Base-by-base conservation (phyloP, 2,888 invertebrate species). In the Mantis religiosa region DNA sequence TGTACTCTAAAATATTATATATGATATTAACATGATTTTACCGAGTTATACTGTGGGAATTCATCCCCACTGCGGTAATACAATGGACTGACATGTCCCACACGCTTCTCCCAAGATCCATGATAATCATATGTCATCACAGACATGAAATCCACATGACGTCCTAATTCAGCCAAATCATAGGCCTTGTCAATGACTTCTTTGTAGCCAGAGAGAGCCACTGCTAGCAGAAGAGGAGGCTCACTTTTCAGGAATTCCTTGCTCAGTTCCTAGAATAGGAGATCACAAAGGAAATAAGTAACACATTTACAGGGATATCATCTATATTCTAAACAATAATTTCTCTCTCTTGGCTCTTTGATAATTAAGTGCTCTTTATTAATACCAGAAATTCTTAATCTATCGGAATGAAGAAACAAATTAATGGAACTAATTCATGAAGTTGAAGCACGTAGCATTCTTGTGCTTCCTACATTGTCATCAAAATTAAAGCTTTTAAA, bases 71-170 rank as follows among this genome's bases (percentile, higher is more conserved):
- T 93, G 15, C 94, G 93, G 0, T 95, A 95, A 90, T 95, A 95
- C 3, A 98, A 93, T 0, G 98, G 98, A 91, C 97, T 97, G 15
- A 97, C 96, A 92, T 98, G 98, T 0, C 97, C 97, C 0, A 97
- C 97, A 90, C 94, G 94, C 27, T 94, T 93, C 92, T 98, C 98
- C 98, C 98, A 98, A n/a, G 97, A 96, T 0, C 98, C 98, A 91
- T 98, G 98, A 92, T 97, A 98, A 92, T 98, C 98, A 91, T 97
- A 98, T 0, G 96, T 96, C 97, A 98, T 98, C 0, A 97, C 96
- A 8, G 97, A 97, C 92, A 98, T 94, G 92, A 97, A 98, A 91
- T 98, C 97, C 0, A 96, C 95, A 89, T 90, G 91, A 90, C 91
- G 90, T 82, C 92, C 92, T 28, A 94, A 90, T 28, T 91, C 91